phyloP scores from a whole-genome alignment of 2,888 invertebrate genomes.

The Micropterix aruncella region DNA sequence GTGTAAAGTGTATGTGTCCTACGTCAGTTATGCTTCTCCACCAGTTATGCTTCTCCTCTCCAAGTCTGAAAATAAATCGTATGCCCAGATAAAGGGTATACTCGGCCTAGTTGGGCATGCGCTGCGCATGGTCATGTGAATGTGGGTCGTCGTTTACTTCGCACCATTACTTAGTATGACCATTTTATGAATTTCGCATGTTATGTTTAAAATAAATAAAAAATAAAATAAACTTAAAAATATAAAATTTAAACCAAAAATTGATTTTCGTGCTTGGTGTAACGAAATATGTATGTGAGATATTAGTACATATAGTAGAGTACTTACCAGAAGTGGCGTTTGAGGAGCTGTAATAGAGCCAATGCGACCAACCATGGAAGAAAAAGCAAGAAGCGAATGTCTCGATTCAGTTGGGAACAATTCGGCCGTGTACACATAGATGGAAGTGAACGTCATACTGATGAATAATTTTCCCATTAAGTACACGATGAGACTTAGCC shows the following conservation, averaged over 20 bases:
- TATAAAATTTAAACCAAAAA: constrained; percentile 14
- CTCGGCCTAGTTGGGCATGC: too few species aligned
- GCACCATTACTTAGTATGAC: too few species aligned
- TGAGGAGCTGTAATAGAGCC: constrained; percentile 24
- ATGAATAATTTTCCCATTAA: constrained; percentile 22
- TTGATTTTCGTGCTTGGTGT: constrained; percentile 3
- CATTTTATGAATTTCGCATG: too few species aligned
- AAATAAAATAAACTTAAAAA: constrained; percentile 28
- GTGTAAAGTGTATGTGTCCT: too few species aligned
- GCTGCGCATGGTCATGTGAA: too few species aligned
- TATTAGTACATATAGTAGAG: neutral
- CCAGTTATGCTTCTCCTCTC: too few species aligned
- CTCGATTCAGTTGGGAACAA: constrained; percentile 22
- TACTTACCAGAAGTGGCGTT: constrained; percentile 21
- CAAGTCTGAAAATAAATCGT: too few species aligned
- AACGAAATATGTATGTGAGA: constrained; percentile 2
- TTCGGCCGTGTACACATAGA: constrained; percentile 22
- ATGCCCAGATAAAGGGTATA: too few species aligned
- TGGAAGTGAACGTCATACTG: constrained; percentile 19
- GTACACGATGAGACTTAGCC: constrained; percentile 17
- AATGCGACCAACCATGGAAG: constrained; percentile 24
- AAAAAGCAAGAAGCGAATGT: constrained; percentile 21
- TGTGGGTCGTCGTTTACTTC: too few species aligned
- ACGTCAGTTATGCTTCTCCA: too few species aligned
- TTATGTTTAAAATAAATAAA: too few species aligned